Percentiles rank a stretch among this genome's conserved stretches.
Conservation (phyloP, 2,797 vertebrate genomes). For the Danio aesculapii region DNA sequence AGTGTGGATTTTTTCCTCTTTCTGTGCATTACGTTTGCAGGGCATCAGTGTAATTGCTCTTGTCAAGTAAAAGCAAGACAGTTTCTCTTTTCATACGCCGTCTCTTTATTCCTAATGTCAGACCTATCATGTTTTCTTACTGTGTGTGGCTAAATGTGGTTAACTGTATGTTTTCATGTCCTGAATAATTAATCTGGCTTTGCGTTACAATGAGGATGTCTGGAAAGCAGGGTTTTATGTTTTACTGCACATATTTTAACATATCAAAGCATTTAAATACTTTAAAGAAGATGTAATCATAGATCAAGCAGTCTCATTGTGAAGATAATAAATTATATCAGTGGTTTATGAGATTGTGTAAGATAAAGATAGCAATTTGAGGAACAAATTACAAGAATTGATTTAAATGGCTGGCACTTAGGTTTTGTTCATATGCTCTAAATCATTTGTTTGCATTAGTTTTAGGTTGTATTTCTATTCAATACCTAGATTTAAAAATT, state of each 20-base stretch:
- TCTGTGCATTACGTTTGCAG: neutral
- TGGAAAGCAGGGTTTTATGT: neutral
- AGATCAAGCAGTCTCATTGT: neutral
- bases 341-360: neutral
- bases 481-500: too few species aligned
- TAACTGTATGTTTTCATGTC: slow-evolving; percentile 11
- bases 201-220: neutral
- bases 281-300: neutral
- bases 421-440: too few species aligned
- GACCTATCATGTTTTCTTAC: neutral
- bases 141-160: neutral
- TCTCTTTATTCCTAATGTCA: slow-evolving; percentile 24
- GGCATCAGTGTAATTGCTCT: slow-evolving; percentile 18
- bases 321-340: neutral
- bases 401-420: too few species aligned
- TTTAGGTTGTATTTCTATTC: too few species aligned
- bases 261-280: slow-evolving; percentile 13
- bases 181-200: slow-evolving; percentile 23
- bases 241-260: neutral
- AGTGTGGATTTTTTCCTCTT: neutral
- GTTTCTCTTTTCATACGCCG: slow-evolving; percentile 5
- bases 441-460: too few species aligned
- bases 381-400: too few species aligned
- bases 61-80: slow-evolving; percentile 27
- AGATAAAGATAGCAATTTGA: neutral